These are phyloP conservation scores for Xerus inauris DNA, from an alignment of 2,113 vertebrate genomes.

Conservation along the genomic window DNA sequence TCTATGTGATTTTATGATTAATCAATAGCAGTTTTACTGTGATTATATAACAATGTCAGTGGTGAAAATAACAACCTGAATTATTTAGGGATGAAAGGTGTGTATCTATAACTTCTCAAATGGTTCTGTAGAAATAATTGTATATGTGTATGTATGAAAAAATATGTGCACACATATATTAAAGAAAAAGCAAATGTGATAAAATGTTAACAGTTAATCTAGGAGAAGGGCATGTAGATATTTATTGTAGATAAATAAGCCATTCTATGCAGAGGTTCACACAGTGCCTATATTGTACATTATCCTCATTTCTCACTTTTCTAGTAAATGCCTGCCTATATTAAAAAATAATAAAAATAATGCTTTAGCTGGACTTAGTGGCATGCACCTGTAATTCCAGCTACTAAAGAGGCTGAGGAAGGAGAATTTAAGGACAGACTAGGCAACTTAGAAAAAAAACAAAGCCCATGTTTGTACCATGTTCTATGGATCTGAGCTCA, in stretches of 20 bases:
- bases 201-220: conserved; percentile 1
- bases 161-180: not conserved
- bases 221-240: not conserved
- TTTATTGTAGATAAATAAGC: not conserved
- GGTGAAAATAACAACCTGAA: not conserved
- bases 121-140: not conserved
- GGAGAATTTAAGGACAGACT: not conserved
- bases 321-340: no score
- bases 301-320: no score
- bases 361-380: not conserved
- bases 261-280: no score
- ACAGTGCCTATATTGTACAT: no score
- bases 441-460: not conserved
- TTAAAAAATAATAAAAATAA: not conserved
- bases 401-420: not conserved
- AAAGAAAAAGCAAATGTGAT: not conserved
- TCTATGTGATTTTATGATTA: not conserved
- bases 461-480: not conserved
- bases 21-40: not conserved
- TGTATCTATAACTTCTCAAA: not conserved
- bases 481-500: not conserved
- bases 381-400: not conserved
- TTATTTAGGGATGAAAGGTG: not conserved
- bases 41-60: conserved; percentile 8
- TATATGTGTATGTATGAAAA: not conserved